Evolutionary conservation across 1,140 invertebrate genomes (phyloP).

Genomic region (Zaprionus nigranus): DNA sequence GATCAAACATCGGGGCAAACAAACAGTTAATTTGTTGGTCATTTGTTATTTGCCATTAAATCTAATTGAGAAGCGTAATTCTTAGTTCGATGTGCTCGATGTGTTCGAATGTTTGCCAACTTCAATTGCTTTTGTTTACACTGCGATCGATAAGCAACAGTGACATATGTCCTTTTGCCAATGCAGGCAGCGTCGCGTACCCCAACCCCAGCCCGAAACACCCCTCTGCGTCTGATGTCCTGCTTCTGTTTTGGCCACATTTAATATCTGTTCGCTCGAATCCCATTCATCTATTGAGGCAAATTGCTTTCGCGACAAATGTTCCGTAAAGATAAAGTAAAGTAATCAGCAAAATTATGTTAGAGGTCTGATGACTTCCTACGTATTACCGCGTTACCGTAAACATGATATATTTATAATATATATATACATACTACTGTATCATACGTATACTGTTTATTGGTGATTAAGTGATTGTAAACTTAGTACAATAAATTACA

Average conservation of each 20-base stretch:
- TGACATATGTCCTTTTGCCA: conserved; percentile 67
- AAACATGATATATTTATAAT: too few species aligned
- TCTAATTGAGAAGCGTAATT: conserved; percentile 62
- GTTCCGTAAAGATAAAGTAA: conserved; percentile 35
- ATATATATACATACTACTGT: too few species aligned
- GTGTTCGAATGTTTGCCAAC: conserved; percentile 26
- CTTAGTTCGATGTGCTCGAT: conserved; percentile 3
- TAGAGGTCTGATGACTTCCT: neutral
- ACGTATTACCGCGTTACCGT: too few species aligned
- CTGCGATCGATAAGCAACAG: conserved; percentile 61
- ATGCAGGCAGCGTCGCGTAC: neutral
- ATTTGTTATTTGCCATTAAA: conserved; percentile 79
- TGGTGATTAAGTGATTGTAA: too few species aligned
- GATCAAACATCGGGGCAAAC: conserved; percentile 72
- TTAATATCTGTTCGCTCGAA: neutral
- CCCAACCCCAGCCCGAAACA: neutral
- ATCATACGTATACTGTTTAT: too few species aligned
- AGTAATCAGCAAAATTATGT: conserved; percentile 34
- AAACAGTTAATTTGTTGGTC: conserved; percentile 81
- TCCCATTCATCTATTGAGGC: conserved; percentile 6
- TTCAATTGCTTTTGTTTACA: conserved; percentile 57
- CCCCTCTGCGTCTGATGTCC: neutral
- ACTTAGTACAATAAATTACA: neutral
- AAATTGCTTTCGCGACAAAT: conserved; percentile 7
- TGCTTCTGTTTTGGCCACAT: neutral